Percentiles rank a stretch among this genome's conserved stretches.
These are phyloP conservation scores for Megamerina dolium DNA, from an alignment of 2,888 invertebrate genomes.

Conservation along the genomic window DNA sequence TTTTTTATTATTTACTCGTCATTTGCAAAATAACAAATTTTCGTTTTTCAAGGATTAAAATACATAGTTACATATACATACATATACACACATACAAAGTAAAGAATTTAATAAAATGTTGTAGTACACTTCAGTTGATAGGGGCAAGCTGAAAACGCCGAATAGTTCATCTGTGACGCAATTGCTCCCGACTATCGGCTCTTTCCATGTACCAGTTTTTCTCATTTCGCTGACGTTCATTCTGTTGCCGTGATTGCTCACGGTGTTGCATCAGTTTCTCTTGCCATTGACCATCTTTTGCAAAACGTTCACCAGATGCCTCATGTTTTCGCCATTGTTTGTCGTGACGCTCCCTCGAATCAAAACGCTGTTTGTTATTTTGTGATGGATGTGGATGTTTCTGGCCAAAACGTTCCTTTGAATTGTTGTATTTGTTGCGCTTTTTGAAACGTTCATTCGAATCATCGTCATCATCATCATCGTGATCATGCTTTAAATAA, in stretches of 20 bases:
- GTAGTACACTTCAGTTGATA: too few relatives aligned
- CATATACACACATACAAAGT: too few relatives aligned
- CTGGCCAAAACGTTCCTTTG: conserved; percentile 11
- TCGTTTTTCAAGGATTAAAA: too few relatives aligned
- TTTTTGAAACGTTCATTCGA: conserved; percentile 17
- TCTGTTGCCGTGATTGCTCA: conserved; percentile 30
- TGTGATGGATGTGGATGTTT: background rate
- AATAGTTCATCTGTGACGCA: too few relatives aligned
- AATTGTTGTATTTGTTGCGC: conserved; percentile 9
- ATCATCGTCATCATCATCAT: conserved; percentile 15
- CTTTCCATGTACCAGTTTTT: conserved; percentile 45
- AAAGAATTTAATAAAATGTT: too few relatives aligned
- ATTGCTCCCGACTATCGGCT: conserved; percentile 38
- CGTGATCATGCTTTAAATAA: conserved; percentile 13
- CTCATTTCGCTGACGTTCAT: conserved; percentile 31
- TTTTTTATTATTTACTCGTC: too few relatives aligned
- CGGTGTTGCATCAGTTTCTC: conserved; percentile 41
- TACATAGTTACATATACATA: too few relatives aligned
- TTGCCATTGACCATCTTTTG: conserved; percentile 36
- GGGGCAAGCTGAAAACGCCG: too few relatives aligned
- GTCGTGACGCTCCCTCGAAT: conserved; percentile 1
- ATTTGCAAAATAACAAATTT: too few relatives aligned
- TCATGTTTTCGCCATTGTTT: conserved; percentile 1
- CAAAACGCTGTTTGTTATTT: background rate
- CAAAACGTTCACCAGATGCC: background rate